A percentile compares a stretch with the other conserved stretches of the same genome.
Evolutionary conservation across 2,797 vertebrate species (phyloP).

Genomic region (Chrosomus eos): DNA sequence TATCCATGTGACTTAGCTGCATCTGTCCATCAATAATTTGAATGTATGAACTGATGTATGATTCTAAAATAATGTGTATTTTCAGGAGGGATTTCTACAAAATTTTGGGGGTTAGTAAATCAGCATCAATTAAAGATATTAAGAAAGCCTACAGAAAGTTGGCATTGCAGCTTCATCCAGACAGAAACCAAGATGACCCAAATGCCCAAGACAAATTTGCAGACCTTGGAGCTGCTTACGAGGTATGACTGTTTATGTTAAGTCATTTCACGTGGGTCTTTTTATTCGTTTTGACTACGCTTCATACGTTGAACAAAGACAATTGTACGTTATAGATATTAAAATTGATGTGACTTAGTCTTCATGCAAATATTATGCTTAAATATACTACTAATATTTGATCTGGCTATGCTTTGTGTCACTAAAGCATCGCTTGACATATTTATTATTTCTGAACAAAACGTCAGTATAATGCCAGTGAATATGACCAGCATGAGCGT

Average conservation of each 20-base stretch:
- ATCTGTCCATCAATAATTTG: not conserved
- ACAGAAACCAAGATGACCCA: conserved; percentile 95
- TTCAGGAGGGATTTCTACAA: conserved; percentile 94
- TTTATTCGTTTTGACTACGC: not conserved
- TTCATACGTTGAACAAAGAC: not conserved
- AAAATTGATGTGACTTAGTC: not conserved
- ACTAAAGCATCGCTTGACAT: not conserved
- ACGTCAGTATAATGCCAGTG: not conserved
- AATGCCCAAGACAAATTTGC: conserved; percentile 95
- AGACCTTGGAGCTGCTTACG: conserved; percentile 95
- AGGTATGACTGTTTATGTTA: conserved; percentile 76
- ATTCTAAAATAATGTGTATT: not conserved
- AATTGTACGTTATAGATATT: not conserved
- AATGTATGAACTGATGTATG: not conserved
- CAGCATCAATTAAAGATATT: conserved; percentile 92
- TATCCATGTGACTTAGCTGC: not conserved
- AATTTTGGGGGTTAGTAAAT: conserved; percentile 91
- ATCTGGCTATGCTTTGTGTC: not conserved
- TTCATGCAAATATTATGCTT: not conserved
- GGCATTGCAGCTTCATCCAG: conserved; percentile 94
- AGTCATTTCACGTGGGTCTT: not conserved
- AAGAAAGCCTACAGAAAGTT: conserved; percentile 98
- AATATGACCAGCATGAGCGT: conserved; percentile 52
- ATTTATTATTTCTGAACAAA: not conserved
- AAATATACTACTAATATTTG: not conserved